These are phyloP conservation scores for Dendrolimus pini DNA, from an alignment of 2,888 invertebrate genomes.

Conservation along the genomic window DNA sequence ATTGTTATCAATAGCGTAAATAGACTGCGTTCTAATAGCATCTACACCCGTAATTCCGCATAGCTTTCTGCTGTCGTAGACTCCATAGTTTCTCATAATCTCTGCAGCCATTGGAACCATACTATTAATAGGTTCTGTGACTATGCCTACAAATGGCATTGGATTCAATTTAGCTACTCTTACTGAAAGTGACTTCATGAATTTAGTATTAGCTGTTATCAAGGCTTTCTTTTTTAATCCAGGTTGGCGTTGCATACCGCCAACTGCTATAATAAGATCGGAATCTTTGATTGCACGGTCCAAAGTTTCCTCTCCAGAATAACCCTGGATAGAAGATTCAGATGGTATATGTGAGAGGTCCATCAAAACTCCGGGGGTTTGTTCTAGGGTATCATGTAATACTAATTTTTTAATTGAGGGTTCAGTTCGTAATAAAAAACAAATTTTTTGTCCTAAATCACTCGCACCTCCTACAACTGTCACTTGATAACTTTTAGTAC, in stretches of 20 bases:
- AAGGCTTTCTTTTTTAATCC: slow-evolving; percentile 78
- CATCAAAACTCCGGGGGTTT: slow-evolving; percentile 51
- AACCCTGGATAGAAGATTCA: slow-evolving; percentile 39
- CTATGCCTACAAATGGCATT: slow-evolving; percentile 55
- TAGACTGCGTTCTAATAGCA: slow-evolving; percentile 84
- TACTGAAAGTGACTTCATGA: slow-evolving; percentile 42
- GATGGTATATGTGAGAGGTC: slow-evolving; percentile 68
- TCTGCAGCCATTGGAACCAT: slow-evolving; percentile 64
- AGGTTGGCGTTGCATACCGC: slow-evolving; percentile 78
- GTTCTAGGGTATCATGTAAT: slow-evolving; percentile 67
- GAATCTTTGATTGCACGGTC: slow-evolving; percentile 63
- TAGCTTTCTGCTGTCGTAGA: slow-evolving; percentile 77
- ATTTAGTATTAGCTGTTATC: slow-evolving; percentile 65
- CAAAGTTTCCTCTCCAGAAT: slow-evolving; percentile 37
- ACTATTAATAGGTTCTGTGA: slow-evolving; percentile 62
- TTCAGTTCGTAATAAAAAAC: slow-evolving; percentile 76
- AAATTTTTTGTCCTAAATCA: slow-evolving; percentile 71
- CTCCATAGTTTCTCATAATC: slow-evolving; percentile 42
- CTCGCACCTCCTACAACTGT: slow-evolving; percentile 59
- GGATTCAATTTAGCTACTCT: slow-evolving; percentile 38
- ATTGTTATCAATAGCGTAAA: slow-evolving; percentile 80
- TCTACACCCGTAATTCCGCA: slow-evolving; percentile 88
- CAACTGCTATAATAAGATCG: slow-evolving; percentile 81
- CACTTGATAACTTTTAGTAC: slow-evolving; percentile 37
- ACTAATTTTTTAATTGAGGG: slow-evolving; percentile 75